A percentile compares a stretch with the other conserved stretches of the same genome.
Conservation (phyloP, 2,113 vertebrate genomes). For the Siphamia tubifer region DNA sequence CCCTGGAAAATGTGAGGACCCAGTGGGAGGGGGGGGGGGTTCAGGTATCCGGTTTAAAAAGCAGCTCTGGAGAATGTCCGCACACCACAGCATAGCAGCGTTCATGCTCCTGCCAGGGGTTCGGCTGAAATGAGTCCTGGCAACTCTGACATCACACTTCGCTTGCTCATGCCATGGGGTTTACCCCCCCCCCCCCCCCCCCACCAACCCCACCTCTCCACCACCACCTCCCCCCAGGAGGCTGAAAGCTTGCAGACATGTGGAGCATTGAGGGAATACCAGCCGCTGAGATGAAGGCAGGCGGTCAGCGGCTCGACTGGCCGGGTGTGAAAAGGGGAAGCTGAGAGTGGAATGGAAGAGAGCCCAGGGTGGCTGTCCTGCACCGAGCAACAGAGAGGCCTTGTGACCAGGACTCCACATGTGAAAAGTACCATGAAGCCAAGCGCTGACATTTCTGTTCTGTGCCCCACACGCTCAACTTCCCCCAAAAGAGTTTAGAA, state of each 20-base stretch:
- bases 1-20: slow-evolving; percentile 45
- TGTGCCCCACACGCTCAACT: too few relatives aligned
- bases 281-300: slow-evolving; percentile 30
- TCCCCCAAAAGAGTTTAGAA: too few relatives aligned
- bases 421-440: too few relatives aligned
- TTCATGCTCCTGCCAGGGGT: slow-evolving; percentile 28
- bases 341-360: slow-evolving; percentile 21
- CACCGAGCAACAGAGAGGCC: slow-evolving; percentile 21
- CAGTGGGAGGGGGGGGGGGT: slow-evolving; percentile 1
- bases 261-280: slow-evolving; percentile 51
- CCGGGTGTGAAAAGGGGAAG: slow-evolving; percentile 30
- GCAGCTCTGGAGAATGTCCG: slow-evolving; percentile 60
- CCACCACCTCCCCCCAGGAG: slow-evolving; percentile 7
- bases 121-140: slow-evolving; percentile 61
- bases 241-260: slow-evolving; percentile 41
- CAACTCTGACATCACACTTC: slow-evolving; percentile 69
- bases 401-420: slow-evolving; percentile 11
- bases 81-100: slow-evolving; percentile 20
- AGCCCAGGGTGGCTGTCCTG: slow-evolving; percentile 33
- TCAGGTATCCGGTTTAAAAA: slow-evolving; percentile 34
- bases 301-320: slow-evolving; percentile 43
- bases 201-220: not conserved
- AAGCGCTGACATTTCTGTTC: too few relatives aligned
- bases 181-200: not conserved
- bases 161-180: slow-evolving; percentile 26